A percentile compares a stretch with the other conserved stretches of the same genome.
phyloP scores from a whole-genome alignment of 2,113 vertebrate species.

The Pelecanus crispus region DNA sequence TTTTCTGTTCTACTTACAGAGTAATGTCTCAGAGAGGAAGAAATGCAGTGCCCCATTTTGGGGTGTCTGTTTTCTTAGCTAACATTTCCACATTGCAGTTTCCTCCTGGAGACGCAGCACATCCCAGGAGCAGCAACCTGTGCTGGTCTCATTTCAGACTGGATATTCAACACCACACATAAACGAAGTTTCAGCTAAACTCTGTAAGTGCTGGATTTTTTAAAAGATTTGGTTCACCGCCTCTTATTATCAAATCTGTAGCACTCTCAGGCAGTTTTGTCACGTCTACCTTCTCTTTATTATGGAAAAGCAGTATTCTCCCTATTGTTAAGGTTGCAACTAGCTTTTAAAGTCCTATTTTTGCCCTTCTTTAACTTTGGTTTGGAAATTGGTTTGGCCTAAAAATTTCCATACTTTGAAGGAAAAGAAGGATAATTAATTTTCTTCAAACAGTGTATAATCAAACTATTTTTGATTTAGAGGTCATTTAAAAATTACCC shows the following conservation, averaged over 20 bases:
- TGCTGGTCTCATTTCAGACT: not conserved
- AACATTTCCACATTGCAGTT: not conserved
- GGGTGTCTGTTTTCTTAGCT: not conserved
- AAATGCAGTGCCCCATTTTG: not conserved
- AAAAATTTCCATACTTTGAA: conserved; percentile 61
- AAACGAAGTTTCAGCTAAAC: not conserved
- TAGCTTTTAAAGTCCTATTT: conserved; percentile 25
- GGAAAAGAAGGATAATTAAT: conserved; percentile 55
- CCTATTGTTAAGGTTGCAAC: conserved; percentile 6
- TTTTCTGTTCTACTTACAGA: not conserved
- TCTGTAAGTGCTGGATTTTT: not conserved
- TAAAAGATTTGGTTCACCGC: not conserved
- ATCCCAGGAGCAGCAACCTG: not conserved
- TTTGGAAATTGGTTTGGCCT: conserved; percentile 32
- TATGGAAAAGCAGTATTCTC: not conserved
- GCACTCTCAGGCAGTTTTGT: conserved; percentile 16
- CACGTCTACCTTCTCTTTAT: conserved; percentile 18
- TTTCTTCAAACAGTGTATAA: conserved; percentile 58
- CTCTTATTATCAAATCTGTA: not conserved
- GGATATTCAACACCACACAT: not conserved
- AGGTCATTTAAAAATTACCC: conserved; percentile 43
- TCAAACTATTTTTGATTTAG: conserved; percentile 51
- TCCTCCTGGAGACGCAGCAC: not conserved
- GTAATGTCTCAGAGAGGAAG: not conserved
- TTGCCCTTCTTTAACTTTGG: conserved; percentile 49